These are phyloP conservation scores for Nephrotoma flavescens DNA, from an alignment of 2,888 invertebrate species.

Conservation along the genomic window DNA sequence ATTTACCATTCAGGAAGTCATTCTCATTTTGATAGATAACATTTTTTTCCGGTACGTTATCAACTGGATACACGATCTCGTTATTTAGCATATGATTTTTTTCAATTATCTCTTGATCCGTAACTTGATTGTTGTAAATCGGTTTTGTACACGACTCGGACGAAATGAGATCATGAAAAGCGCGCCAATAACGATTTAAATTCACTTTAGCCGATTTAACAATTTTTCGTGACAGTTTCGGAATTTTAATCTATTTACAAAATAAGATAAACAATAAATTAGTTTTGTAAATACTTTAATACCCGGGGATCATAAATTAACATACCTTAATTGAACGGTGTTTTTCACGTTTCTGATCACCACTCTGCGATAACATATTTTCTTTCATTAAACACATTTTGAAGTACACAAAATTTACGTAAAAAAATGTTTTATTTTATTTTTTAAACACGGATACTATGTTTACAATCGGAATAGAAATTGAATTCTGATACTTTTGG, in stretches of 20 bases:
- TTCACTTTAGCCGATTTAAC: constrained; percentile 11
- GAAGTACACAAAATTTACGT: not conserved
- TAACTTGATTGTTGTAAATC: not conserved
- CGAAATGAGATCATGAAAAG: constrained; percentile 9
- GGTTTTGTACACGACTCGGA: not conserved
- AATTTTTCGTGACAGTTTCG: constrained; percentile 10
- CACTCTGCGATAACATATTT: not conserved
- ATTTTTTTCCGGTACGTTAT: not conserved
- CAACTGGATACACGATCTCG: not conserved
- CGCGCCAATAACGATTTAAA: constrained; percentile 12
- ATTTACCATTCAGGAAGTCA: not conserved
- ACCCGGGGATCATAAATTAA: not conserved
- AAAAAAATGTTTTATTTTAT: not conserved
- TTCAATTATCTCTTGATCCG: not conserved
- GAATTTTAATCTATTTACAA: constrained; percentile 5
- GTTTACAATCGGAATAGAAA: not conserved
- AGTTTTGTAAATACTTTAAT: not conserved
- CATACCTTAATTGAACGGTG: not conserved
- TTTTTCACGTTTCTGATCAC: not conserved
- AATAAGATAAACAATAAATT: not conserved
- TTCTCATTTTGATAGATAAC: constrained; percentile 3
- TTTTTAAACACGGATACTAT: not conserved
- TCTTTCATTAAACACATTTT: constrained; percentile 2
- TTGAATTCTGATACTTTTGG: not conserved
- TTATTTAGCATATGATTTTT: not conserved